Conservation (phyloP, 2,888 invertebrate species). For the Chymomyza procnemis region DNA sequence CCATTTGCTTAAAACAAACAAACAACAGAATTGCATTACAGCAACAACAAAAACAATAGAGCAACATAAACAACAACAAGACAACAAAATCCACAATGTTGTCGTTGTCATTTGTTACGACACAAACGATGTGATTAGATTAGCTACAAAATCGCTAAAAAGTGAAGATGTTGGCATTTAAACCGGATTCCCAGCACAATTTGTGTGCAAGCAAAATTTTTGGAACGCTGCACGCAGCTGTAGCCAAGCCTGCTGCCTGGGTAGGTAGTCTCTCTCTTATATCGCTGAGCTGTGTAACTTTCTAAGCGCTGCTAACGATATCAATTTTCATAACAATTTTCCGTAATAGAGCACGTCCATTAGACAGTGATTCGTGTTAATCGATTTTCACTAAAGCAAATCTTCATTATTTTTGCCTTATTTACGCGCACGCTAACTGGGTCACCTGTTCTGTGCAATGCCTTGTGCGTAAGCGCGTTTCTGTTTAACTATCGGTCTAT, state of each 20-base stretch:
- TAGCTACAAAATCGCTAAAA: slow-evolving; percentile 31
- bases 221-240: slow-evolving; percentile 9
- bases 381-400: slow-evolving; percentile 39
- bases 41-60: slow-evolving; percentile 26
- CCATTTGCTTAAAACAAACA: slow-evolving; percentile 18
- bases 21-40: slow-evolving; percentile 53
- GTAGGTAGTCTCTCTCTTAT: not conserved
- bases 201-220: slow-evolving; percentile 11
- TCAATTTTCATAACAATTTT: slow-evolving; percentile 43
- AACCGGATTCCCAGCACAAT: slow-evolving; percentile 33
- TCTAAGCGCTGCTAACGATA: slow-evolving; percentile 19
- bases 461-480: slow-evolving; percentile 57
- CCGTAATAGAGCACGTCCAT: slow-evolving; percentile 20
- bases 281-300: slow-evolving; percentile 12
- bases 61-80: slow-evolving; percentile 20
- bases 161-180: slow-evolving; percentile 31
- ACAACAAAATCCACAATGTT: slow-evolving; percentile 13
- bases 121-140: slow-evolving; percentile 47
- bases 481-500: slow-evolving; percentile 20
- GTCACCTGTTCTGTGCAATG: slow-evolving; percentile 38
- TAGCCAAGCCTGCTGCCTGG: not conserved
- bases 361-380: slow-evolving; percentile 34
- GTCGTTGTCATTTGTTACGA: slow-evolving; percentile 46
- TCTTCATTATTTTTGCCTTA: slow-evolving; percentile 1
- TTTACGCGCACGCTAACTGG: slow-evolving; percentile 46